Conservation (phyloP, 2,888 invertebrate genomes). For the Cheilosia scutellata region DNA sequence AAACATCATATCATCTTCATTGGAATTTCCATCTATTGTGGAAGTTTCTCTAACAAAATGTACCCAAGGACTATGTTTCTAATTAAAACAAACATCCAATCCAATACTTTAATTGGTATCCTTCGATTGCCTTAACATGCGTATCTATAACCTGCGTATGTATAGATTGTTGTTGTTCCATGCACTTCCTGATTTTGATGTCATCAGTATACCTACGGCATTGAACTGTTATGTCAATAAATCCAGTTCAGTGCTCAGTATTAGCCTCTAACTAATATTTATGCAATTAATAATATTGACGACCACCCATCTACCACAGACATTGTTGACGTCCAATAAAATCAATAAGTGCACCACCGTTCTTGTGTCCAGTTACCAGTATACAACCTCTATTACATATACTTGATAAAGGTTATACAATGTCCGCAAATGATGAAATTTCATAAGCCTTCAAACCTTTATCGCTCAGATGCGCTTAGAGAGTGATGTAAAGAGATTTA, state of each 20-base stretch:
- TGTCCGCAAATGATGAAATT: neutral
- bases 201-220: too few species aligned
- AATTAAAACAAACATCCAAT: too few species aligned
- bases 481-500: neutral
- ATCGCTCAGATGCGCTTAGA: neutral
- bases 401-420: constrained; percentile 6
- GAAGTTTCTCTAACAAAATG: too few species aligned
- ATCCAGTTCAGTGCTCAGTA: neutral
- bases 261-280: constrained; percentile 12
- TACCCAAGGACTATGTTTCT: too few species aligned
- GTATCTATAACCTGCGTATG: too few species aligned
- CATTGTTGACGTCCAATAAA: neutral
- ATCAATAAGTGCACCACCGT: constrained; percentile 9
- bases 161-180: too few species aligned
- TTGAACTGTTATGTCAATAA: constrained; percentile 14
- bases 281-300: constrained; percentile 22
- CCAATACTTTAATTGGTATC: too few species aligned
- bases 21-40: too few species aligned
- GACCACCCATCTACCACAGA: constrained; percentile 7
- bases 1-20: too few species aligned
- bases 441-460: neutral
- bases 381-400: neutral
- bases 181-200: too few species aligned
- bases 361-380: neutral
- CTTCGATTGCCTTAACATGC: too few species aligned